Base-by-base conservation (phyloP, 2,113 vertebrate species). In the Benitochromis conjunctus region DNA sequence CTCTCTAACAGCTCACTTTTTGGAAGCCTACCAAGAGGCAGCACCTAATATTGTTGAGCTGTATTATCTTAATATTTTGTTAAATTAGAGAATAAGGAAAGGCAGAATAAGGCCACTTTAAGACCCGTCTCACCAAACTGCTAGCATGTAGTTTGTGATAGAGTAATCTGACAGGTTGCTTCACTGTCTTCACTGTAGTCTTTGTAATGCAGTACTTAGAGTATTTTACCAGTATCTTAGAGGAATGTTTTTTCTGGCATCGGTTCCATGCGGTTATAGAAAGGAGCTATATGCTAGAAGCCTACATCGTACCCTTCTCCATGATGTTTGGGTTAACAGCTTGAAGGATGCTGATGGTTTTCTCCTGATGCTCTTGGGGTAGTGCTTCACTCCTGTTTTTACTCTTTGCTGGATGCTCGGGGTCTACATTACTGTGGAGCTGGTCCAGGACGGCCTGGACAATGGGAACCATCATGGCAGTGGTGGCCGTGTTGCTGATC, bases 401-500 rank as follows among this genome's bases (percentile, higher is more conserved):
- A 7, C 1, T 46, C 41, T 56, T 11, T 19, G 71, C 9, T 10
- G 43, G 38, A 2, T 80, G 3, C 9, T 82, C 51, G 1, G 55
- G 18, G 9, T 88, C 85, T 3, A 14, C 24, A 0, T 94, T 89
- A 31, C 29, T 80, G 60, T 96, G 93, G 86, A 99, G 95, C 94
- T 99, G 97, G n/a, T 97, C 92, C 80, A 99, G 93, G 29, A 99
- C 94, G 1, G 98, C 98, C 92, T 99, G 97, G 62, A 98, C 97
- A 1, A 99, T 99, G 58, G 98, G 98, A 34, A 99, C 96, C 98
- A 99, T 99, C 98, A 99, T 99, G 90, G 98, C 98, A 0, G 98
- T 99, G 79, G 98, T 97, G 86, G 98, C 98, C 0, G 98, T 99
- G 94, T 99, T 99, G 94, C 98, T 99, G 96, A 99, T 98, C 98